Percentiles rank a stretch among this genome's conserved stretches.
These are phyloP conservation scores for Caenorhabditis remanei DNA, from an alignment of 1,140 invertebrate genomes.

Conservation along the genomic window DNA sequence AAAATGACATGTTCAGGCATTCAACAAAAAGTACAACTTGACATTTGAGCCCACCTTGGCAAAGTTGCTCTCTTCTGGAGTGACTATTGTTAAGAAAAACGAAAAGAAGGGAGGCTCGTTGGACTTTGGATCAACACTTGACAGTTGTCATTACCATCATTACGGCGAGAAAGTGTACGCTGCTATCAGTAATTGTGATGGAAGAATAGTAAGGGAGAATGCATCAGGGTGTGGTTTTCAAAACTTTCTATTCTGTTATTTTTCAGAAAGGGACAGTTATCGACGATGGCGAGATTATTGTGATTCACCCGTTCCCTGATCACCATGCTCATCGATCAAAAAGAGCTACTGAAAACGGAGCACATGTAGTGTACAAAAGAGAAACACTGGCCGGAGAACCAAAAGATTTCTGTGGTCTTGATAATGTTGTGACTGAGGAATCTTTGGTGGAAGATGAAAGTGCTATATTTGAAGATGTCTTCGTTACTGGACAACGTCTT, in stretches of 20 bases:
- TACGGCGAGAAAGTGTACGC: constrained; percentile 64
- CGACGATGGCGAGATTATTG: constrained; percentile 68
- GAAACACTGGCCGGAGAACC: constrained; percentile 60
- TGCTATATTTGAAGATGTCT: constrained; percentile 76
- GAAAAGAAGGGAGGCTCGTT: constrained; percentile 67
- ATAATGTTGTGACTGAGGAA: constrained; percentile 75
- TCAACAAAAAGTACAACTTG: constrained; percentile 58
- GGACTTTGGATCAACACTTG: constrained; percentile 33
- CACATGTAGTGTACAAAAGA: constrained; percentile 77
- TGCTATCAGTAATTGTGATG: constrained; percentile 76
- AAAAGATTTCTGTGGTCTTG: constrained; percentile 75
- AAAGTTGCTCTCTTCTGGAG: constrained; percentile 68
- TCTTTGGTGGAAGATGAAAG: constrained; percentile 76
- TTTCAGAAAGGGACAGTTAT: constrained; percentile 77
- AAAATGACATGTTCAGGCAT: constrained; percentile 28
- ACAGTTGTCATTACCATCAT: constrained; percentile 51
- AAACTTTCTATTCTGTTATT: constrained; percentile 1
- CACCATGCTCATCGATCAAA: constrained; percentile 70
- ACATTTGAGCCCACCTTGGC: constrained; percentile 68
- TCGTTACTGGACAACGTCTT: constrained; percentile 74
- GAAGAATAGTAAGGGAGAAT: constrained; percentile 64
- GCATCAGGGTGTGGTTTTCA: constrained; percentile 7
- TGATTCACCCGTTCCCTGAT: constrained; percentile 76
- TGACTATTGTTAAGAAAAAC: constrained; percentile 72
- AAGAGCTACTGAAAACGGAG: constrained; percentile 66